Conservation (phyloP, 2,797 vertebrate genomes). For the Manis crassicaudata region DNA sequence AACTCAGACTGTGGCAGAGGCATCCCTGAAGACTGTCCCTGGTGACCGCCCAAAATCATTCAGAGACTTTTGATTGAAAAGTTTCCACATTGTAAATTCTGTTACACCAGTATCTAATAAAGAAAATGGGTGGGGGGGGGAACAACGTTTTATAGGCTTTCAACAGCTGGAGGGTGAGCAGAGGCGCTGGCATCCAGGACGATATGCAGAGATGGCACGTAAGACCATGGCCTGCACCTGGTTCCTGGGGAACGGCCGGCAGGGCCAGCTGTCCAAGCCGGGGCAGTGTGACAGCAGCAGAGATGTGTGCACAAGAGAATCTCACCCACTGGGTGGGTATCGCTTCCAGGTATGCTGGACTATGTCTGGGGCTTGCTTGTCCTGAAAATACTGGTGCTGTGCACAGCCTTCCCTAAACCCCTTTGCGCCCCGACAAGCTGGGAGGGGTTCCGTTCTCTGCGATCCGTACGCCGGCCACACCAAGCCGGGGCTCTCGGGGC, state of each 20-base stretch:
- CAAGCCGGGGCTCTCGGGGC: background rate
- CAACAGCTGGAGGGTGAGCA: background rate
- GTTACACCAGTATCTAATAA: background rate
- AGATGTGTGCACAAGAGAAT: accelerated
- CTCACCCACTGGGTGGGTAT: accelerated
- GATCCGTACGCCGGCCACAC: accelerated
- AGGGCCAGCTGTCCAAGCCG: too few species aligned
- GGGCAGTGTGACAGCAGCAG: accelerated
- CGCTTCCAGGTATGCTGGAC: too few species aligned
- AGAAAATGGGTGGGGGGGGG: background rate
- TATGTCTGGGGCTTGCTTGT: background rate
- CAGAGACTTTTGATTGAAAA: accelerated
- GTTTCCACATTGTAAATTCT: background rate
- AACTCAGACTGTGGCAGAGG: too few species aligned
- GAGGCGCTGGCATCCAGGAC: accelerated
- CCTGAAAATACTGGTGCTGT: accelerated
- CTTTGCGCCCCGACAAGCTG: background rate
- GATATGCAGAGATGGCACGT: accelerated
- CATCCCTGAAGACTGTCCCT: accelerated
- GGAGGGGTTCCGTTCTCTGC: accelerated
- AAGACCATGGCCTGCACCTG: background rate
- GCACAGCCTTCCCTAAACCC: background rate
- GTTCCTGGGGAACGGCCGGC: background rate
- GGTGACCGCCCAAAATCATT: too few species aligned
- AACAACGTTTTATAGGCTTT: too few species aligned